Conservation (phyloP, 2,888 invertebrate species). For the Helobdella robusta region DNA sequence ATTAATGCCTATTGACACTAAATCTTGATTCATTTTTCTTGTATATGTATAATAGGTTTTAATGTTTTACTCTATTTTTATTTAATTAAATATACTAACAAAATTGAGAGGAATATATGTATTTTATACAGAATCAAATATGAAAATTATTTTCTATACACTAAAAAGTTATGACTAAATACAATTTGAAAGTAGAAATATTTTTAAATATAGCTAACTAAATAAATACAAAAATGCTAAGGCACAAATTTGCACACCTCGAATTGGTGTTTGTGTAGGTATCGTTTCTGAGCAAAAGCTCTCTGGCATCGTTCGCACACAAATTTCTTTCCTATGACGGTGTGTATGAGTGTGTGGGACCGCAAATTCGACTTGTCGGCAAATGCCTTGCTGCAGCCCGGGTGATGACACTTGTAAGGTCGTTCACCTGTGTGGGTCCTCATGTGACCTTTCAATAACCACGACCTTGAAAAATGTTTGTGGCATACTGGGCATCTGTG, state of each 20-base stretch:
- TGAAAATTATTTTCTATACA: too few relatives aligned
- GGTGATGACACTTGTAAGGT: constrained; percentile 42
- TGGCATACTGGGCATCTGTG: constrained; percentile 44
- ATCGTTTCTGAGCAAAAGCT: constrained; percentile 47
- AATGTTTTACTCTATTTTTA: too few relatives aligned
- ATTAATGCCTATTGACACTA: too few relatives aligned
- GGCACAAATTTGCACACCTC: constrained; percentile 42
- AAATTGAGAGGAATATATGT: too few relatives aligned
- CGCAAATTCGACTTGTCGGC: constrained; percentile 47
- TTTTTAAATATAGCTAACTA: too few relatives aligned
- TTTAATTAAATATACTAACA: too few relatives aligned
- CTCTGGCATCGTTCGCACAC: constrained; percentile 43
- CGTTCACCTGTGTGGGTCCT: constrained; percentile 47
- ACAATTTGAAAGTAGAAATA: too few relatives aligned
- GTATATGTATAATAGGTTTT: neutral
- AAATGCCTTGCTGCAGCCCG: constrained; percentile 44
- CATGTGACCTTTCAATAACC: constrained; percentile 48
- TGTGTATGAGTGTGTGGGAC: constrained; percentile 46
- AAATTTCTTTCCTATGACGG: constrained; percentile 41
- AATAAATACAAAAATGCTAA: too few relatives aligned
- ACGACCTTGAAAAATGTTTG: constrained; percentile 44
- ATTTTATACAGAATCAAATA: too few relatives aligned
- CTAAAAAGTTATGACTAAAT: too few relatives aligned
- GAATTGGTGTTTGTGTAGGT: constrained; percentile 46
- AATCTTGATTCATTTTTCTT: neutral